A percentile compares a stretch with the other conserved stretches of the same genome.
These are phyloP conservation scores for Pollimyrus isidori DNA, from an alignment of 2,113 vertebrate genomes.

Conservation along the genomic window DNA sequence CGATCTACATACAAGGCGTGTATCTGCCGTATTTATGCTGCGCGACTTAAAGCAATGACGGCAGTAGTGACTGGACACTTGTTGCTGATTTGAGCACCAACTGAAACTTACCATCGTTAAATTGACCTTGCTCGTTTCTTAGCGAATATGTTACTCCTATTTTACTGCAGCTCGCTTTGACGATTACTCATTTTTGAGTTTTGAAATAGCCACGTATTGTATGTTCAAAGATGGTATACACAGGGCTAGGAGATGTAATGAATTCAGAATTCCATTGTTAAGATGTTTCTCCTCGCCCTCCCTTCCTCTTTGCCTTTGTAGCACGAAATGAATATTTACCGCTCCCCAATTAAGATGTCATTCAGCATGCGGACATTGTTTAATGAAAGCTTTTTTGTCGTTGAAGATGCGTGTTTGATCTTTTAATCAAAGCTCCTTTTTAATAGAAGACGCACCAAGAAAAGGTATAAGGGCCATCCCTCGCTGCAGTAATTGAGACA, in stretches of 20 bases:
- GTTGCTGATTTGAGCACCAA: background rate
- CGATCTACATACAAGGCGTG: background rate
- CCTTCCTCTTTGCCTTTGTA: background rate
- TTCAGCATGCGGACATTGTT: conserved; percentile 6
- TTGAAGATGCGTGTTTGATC: conserved; percentile 9
- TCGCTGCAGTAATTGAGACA: background rate
- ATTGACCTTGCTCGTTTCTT: background rate
- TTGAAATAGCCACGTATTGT: background rate
- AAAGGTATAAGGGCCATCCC: background rate
- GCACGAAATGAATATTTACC: conserved; percentile 2
- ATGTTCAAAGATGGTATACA: background rate
- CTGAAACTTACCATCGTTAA: background rate
- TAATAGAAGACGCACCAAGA: background rate
- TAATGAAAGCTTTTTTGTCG: conserved; percentile 9
- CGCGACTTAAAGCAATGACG: background rate
- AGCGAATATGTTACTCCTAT: background rate
- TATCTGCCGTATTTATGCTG: background rate
- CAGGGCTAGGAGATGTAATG: background rate
- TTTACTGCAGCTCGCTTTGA: background rate
- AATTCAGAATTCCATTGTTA: background rate
- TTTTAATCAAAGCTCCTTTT: conserved; percentile 12
- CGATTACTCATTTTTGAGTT: background rate
- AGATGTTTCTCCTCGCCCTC: background rate
- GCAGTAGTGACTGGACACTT: background rate
- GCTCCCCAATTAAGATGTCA: conserved; percentile 16